Evolutionary conservation across 2,888 invertebrate genomes (phyloP).

Genomic region (Agrenia bidenticulata): DNA sequence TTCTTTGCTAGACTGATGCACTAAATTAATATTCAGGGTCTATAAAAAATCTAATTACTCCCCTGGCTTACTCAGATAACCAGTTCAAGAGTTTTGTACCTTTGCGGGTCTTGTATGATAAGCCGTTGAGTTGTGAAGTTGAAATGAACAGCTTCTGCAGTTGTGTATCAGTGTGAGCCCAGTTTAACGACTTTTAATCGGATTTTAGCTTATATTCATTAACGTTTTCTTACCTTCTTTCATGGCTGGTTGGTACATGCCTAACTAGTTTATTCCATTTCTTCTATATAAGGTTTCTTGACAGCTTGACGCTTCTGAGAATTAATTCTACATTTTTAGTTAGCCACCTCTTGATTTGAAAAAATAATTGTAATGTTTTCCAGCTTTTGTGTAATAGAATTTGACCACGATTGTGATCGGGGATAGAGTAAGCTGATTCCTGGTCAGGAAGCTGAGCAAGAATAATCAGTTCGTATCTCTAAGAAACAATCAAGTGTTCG

Average conservation of each 20-base stretch:
- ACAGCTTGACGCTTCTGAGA: background rate
- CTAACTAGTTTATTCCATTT: too few relatives aligned
- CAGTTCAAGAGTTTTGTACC: constrained; percentile 13
- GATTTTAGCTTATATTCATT: constrained; percentile 19
- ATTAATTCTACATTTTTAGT: too few relatives aligned
- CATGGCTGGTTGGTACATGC: background rate
- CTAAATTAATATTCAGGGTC: constrained; percentile 41
- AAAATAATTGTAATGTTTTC: too few relatives aligned
- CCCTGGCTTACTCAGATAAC: constrained; percentile 17
- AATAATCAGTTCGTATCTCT: background rate
- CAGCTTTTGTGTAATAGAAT: too few relatives aligned
- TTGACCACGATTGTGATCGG: too few relatives aligned
- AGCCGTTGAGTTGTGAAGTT: constrained; percentile 24
- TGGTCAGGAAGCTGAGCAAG: too few relatives aligned
- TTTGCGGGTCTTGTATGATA: constrained; percentile 9
- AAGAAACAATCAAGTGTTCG: background rate
- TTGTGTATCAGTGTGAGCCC: background rate
- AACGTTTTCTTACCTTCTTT: constrained; percentile 10
- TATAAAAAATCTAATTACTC: constrained; percentile 43
- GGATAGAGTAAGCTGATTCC: too few relatives aligned
- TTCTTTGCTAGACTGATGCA: background rate
- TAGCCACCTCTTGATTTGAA: too few relatives aligned
- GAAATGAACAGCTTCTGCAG: constrained; percentile 20
- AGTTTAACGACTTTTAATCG: constrained; percentile 15
- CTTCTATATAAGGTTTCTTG: background rate